Base-by-base conservation (phyloP, 2,113 vertebrate genomes). In the Empidonax alnorum region DNA sequence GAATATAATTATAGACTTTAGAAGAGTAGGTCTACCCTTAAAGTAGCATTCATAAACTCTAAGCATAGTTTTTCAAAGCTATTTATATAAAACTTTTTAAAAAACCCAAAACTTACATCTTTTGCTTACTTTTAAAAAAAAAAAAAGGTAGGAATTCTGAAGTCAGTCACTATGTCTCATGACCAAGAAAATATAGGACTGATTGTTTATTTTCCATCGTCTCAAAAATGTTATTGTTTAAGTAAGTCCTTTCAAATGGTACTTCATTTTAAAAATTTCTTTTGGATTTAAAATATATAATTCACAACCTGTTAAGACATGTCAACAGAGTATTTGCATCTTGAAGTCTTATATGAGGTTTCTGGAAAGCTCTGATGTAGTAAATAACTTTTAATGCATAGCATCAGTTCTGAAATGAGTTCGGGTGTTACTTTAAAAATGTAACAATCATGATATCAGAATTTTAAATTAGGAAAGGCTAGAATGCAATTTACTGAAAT, bases 171-270 rank as follows among this genome's bases (percentile, higher is more conserved):
- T 53, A 27, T 53, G 86, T 83, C 25, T 69, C 42, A 59, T 15
- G 7, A 25, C 44, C 24, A 37, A 74, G 5, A 55, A 78, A 87
- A 39, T 14, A 53, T 2, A 56, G 1, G 0, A 35, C 31, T 25
- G 1, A 50, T 19, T 0, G 0, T 30, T 62, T 44, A 11, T 63
- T 80, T 58, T 62, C 37, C 8, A 35, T 58, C 6, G 9, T 53
- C 13, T 80, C 68, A 76, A 10, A 71, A 71, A 58, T 44, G 5
- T 6, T 10, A 63, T 7, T 1, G 2, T 58, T 80, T 44, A 44
- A 71, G 14, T 35, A 67, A 35, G 16, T 14, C 22, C 1, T 52
- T 49, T 52, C 39, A 90, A 69, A 77, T 10, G 1, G 0, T 84
- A 23, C 10, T 14, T 39, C 62, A 25, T n/a, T 44, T 12, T 21